Percentiles rank a stretch among this genome's conserved stretches.
Evolutionary conservation across 1,140 invertebrate species (phyloP).

Genomic region (Lordiphosa clarofinis): DNA sequence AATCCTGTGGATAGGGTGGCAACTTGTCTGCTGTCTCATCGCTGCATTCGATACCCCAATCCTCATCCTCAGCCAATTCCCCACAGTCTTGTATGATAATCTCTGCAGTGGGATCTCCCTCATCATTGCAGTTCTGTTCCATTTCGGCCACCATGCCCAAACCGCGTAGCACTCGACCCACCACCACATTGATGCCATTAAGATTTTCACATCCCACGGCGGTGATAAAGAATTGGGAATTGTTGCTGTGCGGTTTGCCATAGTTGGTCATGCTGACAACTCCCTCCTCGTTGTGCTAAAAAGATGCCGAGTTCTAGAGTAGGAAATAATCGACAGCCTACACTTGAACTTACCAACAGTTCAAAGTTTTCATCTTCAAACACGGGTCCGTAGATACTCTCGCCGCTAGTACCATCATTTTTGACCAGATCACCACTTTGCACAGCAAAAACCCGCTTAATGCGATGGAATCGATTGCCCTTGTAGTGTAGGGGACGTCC

Average conservation of each 20-base stretch:
- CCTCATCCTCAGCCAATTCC: slow-evolving; percentile 82
- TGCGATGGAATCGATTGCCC: slow-evolving; percentile 87
- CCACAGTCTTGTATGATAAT: slow-evolving; percentile 87
- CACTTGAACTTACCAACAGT: slow-evolving; percentile 81
- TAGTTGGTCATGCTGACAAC: slow-evolving; percentile 95
- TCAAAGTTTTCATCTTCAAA: slow-evolving; percentile 96
- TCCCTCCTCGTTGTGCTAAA: slow-evolving; percentile 82
- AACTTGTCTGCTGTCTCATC: slow-evolving; percentile 86
- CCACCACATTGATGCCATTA: slow-evolving; percentile 94
- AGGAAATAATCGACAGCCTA: background rate
- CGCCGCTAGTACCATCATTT: slow-evolving; percentile 91
- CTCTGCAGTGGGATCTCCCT: slow-evolving; percentile 82
- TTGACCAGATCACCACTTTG: slow-evolving; percentile 90
- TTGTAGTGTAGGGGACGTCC: slow-evolving; percentile 89
- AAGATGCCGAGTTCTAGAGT: background rate
- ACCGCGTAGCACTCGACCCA: slow-evolving; percentile 90
- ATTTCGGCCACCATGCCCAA: slow-evolving; percentile 85
- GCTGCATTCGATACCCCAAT: slow-evolving; percentile 85
- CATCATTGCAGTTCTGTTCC: slow-evolving; percentile 81
- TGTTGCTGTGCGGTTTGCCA: slow-evolving; percentile 91
- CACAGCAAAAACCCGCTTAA: slow-evolving; percentile 87
- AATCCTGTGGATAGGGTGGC: slow-evolving; percentile 89
- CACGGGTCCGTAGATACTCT: slow-evolving; percentile 94
- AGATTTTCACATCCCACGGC: slow-evolving; percentile 90
- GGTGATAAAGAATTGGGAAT: slow-evolving; percentile 97